Evolutionary conservation across 1,140 invertebrate species (phyloP).

Genomic region (Caerostris extrusa): DNA sequence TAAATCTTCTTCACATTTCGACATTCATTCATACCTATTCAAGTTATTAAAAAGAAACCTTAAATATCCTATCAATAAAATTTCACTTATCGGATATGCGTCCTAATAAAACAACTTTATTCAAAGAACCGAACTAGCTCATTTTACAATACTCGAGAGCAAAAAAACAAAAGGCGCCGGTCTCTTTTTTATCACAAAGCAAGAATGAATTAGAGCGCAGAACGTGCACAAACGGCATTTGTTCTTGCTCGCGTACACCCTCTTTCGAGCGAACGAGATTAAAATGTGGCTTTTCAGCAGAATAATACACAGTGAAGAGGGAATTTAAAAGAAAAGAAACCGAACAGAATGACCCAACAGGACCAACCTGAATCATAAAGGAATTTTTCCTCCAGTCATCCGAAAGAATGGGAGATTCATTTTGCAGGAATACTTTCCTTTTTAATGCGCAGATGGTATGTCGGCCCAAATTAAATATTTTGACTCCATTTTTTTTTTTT

Average conservation of each 20-base stretch:
- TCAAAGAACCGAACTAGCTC: background rate
- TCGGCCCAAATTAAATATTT: too few relatives aligned
- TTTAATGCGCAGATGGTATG: too few relatives aligned
- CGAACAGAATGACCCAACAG: background rate
- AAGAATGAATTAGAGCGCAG: background rate
- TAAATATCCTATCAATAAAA: background rate
- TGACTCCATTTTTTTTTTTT: too few relatives aligned
- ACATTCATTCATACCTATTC: too few relatives aligned
- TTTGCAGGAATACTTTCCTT: background rate
- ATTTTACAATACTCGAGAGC: background rate
- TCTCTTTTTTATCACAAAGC: background rate
- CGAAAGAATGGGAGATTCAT: background rate
- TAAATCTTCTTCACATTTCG: too few relatives aligned
- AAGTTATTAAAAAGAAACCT: too few relatives aligned
- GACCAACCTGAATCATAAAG: background rate
- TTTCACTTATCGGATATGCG: background rate
- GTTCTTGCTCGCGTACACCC: background rate
- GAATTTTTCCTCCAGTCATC: background rate
- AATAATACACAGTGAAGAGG: background rate
- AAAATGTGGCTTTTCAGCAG: slow-evolving; percentile 1
- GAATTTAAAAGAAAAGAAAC: background rate
- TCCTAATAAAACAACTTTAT: background rate
- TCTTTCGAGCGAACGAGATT: background rate
- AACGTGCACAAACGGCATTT: background rate
- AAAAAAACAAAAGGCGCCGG: background rate